Conservation (phyloP, 2,888 invertebrate genomes). For the Gibbula magus region DNA sequence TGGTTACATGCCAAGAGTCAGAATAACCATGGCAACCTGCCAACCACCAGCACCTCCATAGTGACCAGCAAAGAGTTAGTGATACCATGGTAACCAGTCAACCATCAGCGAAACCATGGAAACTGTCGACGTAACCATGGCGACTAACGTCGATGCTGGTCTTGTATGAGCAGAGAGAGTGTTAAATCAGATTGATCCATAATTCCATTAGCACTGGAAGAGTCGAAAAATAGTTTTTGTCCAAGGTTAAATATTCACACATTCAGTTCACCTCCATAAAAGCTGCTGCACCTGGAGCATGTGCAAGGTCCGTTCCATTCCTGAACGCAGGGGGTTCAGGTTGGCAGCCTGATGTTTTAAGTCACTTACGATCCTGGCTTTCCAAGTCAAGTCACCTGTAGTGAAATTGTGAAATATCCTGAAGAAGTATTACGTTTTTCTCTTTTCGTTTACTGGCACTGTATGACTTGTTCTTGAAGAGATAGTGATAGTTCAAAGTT, state of each 20-base stretch:
- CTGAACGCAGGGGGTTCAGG: not conserved
- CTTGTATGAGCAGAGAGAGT: not conserved
- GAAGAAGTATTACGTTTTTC: no score
- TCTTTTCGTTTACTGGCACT: no score
- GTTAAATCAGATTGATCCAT: not conserved
- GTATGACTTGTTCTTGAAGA: no score
- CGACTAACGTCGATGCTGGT: not conserved
- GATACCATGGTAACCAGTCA: not conserved
- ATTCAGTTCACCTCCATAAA: slow-evolving; percentile 1
- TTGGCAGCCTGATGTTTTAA: not conserved
- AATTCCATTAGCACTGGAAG: not conserved
- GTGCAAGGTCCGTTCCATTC: slow-evolving; percentile 3
- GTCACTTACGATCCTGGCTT: not conserved
- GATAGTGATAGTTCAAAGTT: no score
- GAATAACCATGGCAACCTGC: no score
- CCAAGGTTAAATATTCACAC: not conserved
- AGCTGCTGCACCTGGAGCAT: not conserved
- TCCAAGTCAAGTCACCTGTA: not conserved
- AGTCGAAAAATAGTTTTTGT: not conserved
- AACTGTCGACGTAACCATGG: not conserved
- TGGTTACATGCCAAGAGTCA: no score
- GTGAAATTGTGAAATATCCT: no score
- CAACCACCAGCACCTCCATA: no score
- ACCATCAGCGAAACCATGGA: slow-evolving; percentile 2
- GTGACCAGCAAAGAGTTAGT: no score